Conservation (phyloP, 2,113 vertebrate species). For the Atractosteus spatula region DNA sequence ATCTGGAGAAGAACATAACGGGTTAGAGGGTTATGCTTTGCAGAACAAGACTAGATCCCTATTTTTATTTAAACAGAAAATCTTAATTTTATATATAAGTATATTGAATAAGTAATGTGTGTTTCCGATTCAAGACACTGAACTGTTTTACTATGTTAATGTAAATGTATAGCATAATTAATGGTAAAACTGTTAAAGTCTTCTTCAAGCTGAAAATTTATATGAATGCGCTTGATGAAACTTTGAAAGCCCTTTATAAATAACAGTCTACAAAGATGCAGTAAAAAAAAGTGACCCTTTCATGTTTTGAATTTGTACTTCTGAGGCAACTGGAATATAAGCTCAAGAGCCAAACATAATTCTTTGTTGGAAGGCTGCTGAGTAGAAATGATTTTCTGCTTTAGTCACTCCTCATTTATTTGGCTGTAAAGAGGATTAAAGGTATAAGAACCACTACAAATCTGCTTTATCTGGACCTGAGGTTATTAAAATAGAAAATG, state of each 20-base stretch:
- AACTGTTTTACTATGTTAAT: background rate
- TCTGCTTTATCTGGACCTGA: constrained; percentile 23
- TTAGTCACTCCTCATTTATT: constrained; percentile 30
- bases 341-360: constrained; percentile 21
- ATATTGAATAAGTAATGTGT: background rate
- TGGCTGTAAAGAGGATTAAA: constrained; percentile 28
- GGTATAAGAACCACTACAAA: constrained; percentile 25
- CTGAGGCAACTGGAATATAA: background rate
- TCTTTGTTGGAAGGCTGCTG: constrained; percentile 24
- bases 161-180: background rate
- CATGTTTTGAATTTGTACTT: constrained; percentile 8
- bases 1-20: constrained; percentile 4
- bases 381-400: constrained; percentile 31
- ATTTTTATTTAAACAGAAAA: background rate
- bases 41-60: background rate
- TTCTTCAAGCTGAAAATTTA: background rate
- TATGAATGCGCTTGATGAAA: background rate
- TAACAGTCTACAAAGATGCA: constrained; percentile 1
- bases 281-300: constrained; percentile 14
- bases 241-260: background rate
- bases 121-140: background rate
- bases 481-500: constrained; percentile 16
- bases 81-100: background rate
- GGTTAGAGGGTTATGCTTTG: background rate
- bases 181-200: background rate